A percentile compares a stretch with the other conserved stretches of the same genome.
Conservation (phyloP, 2,888 invertebrate genomes). For the Stenichneumon culpator region DNA sequence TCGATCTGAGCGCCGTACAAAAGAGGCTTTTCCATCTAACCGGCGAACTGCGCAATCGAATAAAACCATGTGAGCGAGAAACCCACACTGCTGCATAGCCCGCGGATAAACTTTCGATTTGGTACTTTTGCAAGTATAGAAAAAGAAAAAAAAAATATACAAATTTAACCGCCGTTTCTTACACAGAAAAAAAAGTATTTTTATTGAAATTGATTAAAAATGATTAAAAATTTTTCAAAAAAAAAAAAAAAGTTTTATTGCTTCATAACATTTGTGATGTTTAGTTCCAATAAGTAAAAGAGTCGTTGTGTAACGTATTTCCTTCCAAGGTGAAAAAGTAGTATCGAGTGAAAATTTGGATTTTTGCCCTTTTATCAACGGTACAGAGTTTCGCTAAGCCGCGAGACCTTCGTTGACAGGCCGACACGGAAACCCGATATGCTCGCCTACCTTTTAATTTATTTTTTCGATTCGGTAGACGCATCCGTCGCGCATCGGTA, state of each 20-base stretch:
- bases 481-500: slow-evolving; percentile 51
- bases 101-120: neutral
- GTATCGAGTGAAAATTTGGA: neutral
- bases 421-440: slow-evolving; percentile 40
- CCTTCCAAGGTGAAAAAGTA: neutral
- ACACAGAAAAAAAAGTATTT: no score
- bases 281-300: no score
- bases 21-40: slow-evolving; percentile 2
- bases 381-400: neutral
- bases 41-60: neutral
- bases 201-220: no score
- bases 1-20: slow-evolving; percentile 46
- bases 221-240: no score
- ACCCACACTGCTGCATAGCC: neutral
- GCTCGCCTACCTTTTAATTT: slow-evolving; percentile 50
- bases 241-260: no score
- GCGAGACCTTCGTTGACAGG: slow-evolving; percentile 7
- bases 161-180: no score
- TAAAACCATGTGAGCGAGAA: neutral
- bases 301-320: no score
- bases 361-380: slow-evolving; percentile 28
- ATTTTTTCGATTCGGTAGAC: slow-evolving; percentile 54
- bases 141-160: neutral
- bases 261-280: no score
- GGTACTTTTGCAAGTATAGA: neutral